These are phyloP conservation scores for Erpornis zantholeuca DNA, from an alignment of 2,113 vertebrate genomes.

Conservation along the genomic window DNA sequence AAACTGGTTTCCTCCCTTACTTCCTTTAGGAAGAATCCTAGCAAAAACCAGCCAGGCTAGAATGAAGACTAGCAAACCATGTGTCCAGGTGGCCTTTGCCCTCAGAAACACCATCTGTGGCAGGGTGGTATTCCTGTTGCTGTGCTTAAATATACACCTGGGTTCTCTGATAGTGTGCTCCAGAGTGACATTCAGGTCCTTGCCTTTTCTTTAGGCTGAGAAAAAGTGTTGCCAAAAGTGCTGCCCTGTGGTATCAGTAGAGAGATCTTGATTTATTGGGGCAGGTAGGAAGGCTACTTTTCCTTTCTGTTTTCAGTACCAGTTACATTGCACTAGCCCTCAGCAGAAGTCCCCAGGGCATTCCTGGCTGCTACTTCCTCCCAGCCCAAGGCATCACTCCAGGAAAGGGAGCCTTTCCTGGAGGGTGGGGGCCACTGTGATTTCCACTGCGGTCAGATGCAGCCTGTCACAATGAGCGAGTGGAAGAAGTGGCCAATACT, in stretches of 20 bases:
- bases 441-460: background rate
- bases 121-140: background rate
- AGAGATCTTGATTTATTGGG: background rate
- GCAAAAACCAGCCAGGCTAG: background rate
- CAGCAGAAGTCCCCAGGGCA: background rate
- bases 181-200: fast-evolving
- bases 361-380: background rate
- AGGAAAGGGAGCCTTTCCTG: background rate
- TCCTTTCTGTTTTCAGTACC: background rate
- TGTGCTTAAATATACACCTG: background rate
- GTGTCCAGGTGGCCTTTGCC: background rate
- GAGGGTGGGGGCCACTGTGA: background rate
- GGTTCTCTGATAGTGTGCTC: background rate
- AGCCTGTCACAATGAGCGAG: background rate
- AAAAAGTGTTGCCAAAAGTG: background rate
- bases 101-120: background rate
- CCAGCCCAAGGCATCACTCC: no score
- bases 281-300: background rate
- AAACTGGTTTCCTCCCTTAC: background rate
- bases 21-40: background rate
- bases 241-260: background rate
- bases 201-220: background rate
- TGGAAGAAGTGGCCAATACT: fast-evolving
- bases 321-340: background rate
- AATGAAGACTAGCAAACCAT: background rate